Evolutionary conservation across 2,888 invertebrate species (phyloP).

Genomic region (Synanthedon myopaeformis): DNA sequence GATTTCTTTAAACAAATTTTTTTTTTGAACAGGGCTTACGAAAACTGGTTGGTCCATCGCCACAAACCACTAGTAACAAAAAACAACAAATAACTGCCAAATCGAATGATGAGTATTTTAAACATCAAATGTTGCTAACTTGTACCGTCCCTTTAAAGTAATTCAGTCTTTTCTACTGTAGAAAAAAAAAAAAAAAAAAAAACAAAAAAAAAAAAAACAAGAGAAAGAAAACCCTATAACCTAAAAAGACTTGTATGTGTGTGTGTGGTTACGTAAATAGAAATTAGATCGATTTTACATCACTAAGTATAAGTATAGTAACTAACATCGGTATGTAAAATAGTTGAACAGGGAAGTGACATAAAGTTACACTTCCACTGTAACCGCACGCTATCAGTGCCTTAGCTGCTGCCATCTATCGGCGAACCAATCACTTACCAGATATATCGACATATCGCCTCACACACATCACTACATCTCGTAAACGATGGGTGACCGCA

Average conservation of each 20-base stretch:
- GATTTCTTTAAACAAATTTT: conserved; percentile 47
- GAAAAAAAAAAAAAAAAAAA: conserved; percentile 43
- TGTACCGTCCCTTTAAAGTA: conserved; percentile 25
- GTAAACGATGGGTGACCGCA: conserved; percentile 27
- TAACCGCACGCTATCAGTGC: conserved; percentile 16
- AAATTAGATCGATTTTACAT: conserved; percentile 48
- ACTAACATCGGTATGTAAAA: conserved; percentile 69
- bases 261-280: conserved; percentile 41
- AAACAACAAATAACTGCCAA: conserved; percentile 20
- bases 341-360: conserved; percentile 45
- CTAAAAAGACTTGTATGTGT: conserved; percentile 19
- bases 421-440: conserved; percentile 30
- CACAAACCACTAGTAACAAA: conserved; percentile 42
- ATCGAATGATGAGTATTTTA: conserved; percentile 59
- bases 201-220: conserved; percentile 40
- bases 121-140: conserved; percentile 40
- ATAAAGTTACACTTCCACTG: conserved; percentile 26
- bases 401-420: conserved; percentile 27
- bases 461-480: conserved; percentile 19
- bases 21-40: conserved; percentile 29
- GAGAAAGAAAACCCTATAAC: conserved; percentile 3
- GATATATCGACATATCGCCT: conserved; percentile 8
- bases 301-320: conserved; percentile 40
- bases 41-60: conserved; percentile 52
- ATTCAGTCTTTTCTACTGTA: conserved; percentile 65